These are phyloP conservation scores for Herpetotheres cachinnans DNA, from an alignment of 2,113 vertebrate species.

Conservation along the genomic window DNA sequence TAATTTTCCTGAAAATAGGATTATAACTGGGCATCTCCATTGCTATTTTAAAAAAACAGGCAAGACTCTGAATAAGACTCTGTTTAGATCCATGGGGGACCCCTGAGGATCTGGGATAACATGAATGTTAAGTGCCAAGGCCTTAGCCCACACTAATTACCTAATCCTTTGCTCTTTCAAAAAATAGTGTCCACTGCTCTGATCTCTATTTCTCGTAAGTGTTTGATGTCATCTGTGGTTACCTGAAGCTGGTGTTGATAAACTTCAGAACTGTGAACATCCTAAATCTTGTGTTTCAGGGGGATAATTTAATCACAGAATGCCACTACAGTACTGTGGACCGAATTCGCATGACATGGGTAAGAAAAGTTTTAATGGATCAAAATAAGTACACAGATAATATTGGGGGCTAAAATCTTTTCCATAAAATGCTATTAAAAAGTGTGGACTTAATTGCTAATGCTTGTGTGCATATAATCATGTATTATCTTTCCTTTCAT, in stretches of 20 bases:
- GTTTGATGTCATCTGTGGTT: neutral
- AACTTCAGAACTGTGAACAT: neutral
- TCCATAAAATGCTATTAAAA: neutral
- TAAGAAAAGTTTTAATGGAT: slow-evolving; percentile 66
- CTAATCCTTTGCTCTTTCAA: neutral
- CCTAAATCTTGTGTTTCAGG: slow-evolving; percentile 72
- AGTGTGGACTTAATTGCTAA: neutral
- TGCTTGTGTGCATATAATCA: neutral
- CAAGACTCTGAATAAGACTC: neutral
- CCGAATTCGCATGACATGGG: slow-evolving; percentile 86
- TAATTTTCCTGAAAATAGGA: neutral
- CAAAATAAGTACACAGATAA: neutral
- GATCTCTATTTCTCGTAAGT: neutral
- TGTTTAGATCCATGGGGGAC: neutral
- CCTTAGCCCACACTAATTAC: neutral
- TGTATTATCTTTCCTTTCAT: neutral
- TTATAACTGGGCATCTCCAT: neutral
- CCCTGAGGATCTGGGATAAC: neutral
- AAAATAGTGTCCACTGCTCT: neutral
- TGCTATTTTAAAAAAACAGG: neutral
- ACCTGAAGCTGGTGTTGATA: neutral
- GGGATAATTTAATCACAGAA: slow-evolving; percentile 86
- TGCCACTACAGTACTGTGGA: slow-evolving; percentile 85
- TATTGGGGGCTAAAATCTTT: neutral
- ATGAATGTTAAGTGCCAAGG: neutral